phyloP scores from a whole-genome alignment of 2,888 invertebrate species.

The Meiosimyza platycephala region DNA sequence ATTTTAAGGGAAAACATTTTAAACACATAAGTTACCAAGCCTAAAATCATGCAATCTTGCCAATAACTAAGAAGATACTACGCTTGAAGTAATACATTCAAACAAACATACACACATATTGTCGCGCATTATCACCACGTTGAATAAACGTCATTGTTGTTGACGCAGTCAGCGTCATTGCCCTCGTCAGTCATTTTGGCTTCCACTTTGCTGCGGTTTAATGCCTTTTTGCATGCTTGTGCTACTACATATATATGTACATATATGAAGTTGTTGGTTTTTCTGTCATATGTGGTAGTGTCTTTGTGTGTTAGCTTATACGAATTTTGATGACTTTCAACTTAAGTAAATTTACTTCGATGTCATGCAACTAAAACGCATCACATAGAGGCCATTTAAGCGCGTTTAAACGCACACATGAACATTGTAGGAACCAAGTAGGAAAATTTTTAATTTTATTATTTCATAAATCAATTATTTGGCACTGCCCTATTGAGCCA shows the following conservation, averaged over 20 bases:
- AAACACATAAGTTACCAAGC: too few species aligned
- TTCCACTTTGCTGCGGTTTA: conserved; percentile 50
- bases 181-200: conserved; percentile 23
- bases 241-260: too few species aligned
- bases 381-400: too few species aligned
- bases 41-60: too few species aligned
- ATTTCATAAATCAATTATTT: too few species aligned
- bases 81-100: background rate
- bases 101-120: background rate
- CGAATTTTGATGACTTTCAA: conserved; percentile 49
- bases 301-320: conserved; percentile 21
- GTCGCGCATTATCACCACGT: background rate
- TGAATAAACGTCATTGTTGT: background rate
- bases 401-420: too few species aligned
- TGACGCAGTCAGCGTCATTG: background rate
- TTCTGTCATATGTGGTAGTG: conserved; percentile 50
- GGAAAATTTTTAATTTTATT: too few species aligned
- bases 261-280: conserved; percentile 47
- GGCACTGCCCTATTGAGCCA: too few species aligned
- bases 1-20: too few species aligned
- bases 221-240: conserved; percentile 50
- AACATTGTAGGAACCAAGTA: too few species aligned
- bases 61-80: too few species aligned
- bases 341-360: conserved; percentile 52
- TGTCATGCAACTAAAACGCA: conserved; percentile 1